phyloP scores from a whole-genome alignment of 1,140 invertebrate species.

The Meloidogyne exigua region DNA sequence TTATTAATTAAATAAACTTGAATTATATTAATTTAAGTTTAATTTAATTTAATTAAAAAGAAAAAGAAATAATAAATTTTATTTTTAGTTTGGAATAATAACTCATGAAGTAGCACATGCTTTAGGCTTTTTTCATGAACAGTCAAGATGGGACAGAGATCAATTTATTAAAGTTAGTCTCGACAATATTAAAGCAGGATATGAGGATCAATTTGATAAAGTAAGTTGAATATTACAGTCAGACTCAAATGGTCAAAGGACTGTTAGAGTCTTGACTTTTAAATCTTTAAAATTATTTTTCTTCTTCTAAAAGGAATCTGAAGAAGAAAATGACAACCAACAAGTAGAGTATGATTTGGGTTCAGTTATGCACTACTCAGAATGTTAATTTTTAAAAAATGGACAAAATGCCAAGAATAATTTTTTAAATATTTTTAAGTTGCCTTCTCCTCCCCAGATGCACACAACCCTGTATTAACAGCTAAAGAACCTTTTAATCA shows the following conservation, averaged over 20 bases:
- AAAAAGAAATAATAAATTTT: too few species aligned
- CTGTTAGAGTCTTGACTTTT: background rate
- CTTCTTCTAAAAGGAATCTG: conserved; percentile 20
- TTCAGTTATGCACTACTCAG: conserved; percentile 21
- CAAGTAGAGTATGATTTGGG: conserved; percentile 29
- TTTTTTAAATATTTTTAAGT: background rate
- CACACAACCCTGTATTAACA: conserved; percentile 19
- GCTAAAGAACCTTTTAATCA: conserved; percentile 34
- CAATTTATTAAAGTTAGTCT: background rate
- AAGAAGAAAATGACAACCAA: conserved; percentile 28
- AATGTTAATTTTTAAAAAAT: background rate
- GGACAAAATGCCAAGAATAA: background rate
- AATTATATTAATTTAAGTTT: too few species aligned
- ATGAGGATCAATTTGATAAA: conserved; percentile 12
- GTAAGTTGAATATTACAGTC: background rate
- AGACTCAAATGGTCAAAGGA: background rate
- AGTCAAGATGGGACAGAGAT: conserved; percentile 27
- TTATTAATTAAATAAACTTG: too few species aligned
- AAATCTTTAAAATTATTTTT: conserved; percentile 8
- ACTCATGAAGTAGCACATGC: conserved; percentile 38
- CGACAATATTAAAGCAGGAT: background rate
- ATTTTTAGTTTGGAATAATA: conserved; percentile 26
- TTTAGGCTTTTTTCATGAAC: conserved; percentile 34
- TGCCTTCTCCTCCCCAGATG: conserved; percentile 18
- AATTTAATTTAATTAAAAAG: conserved; percentile 10